These are phyloP conservation scores for Pecten maximus DNA, from an alignment of 2,888 invertebrate species.

Conservation along the genomic window DNA sequence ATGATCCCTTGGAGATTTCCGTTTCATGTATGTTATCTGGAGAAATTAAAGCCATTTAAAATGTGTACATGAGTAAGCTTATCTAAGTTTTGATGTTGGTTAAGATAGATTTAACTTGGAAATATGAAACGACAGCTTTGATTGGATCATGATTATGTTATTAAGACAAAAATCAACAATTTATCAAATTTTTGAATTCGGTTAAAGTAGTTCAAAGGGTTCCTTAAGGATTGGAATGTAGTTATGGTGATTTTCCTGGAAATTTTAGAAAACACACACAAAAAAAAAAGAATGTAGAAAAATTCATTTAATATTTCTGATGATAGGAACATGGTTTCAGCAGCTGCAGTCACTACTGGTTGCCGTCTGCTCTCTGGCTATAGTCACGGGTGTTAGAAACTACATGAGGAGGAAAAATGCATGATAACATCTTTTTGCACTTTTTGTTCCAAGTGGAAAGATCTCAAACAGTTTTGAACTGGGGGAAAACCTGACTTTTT, in stretches of 20 bases:
- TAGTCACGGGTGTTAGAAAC: not conserved
- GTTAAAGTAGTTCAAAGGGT: not conserved
- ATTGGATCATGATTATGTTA: not conserved
- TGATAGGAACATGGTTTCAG: not conserved
- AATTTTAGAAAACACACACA: not conserved
- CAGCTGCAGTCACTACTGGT: not conserved
- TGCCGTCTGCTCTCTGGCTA: not conserved
- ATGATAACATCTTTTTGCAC: conserved; percentile 13
- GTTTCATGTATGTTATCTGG: not conserved
- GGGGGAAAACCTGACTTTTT: not conserved
- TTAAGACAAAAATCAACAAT: not conserved
- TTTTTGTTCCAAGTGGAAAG: not conserved
- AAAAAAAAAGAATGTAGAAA: not conserved
- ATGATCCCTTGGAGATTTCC: not conserved
- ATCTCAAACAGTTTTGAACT: not conserved
- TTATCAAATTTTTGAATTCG: not conserved
- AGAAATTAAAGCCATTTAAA: not conserved
- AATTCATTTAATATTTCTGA: not conserved
- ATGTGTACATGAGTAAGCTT: not conserved
- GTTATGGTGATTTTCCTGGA: not conserved
- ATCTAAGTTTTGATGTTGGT: not conserved
- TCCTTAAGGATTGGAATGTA: not conserved
- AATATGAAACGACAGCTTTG: not conserved
- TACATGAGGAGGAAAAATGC: not conserved
- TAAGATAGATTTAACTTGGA: not conserved